Conservation (phyloP, 92 coral and sea anemone genomes). For the Umimayanthus kanabou region DNA sequence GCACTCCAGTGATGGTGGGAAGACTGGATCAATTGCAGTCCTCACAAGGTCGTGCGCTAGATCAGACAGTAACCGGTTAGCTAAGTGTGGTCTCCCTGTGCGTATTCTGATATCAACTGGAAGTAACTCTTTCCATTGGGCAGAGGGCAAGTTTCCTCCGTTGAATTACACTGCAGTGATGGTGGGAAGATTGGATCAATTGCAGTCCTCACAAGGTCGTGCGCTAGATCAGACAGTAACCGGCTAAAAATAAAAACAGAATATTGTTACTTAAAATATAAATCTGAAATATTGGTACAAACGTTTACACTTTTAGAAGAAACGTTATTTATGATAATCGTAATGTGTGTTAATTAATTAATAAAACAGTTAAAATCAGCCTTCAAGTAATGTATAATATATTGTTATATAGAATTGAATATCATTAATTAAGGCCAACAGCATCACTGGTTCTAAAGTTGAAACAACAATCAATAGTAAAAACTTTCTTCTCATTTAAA, state of each 20-base stretch:
- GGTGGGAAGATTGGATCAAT: slow-evolving; percentile 77
- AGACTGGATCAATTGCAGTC: no score
- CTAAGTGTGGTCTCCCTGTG: not conserved
- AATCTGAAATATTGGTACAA: not conserved
- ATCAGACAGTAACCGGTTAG: no score
- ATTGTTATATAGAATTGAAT: not conserved
- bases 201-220: slow-evolving; percentile 67
- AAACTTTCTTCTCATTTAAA: no score
- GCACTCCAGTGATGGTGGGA: no score
- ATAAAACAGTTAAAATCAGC: not conserved
- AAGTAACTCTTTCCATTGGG: not conserved
- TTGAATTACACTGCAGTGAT: not conserved
- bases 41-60: no score
- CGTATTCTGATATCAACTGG: not conserved
- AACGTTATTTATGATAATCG: not conserved
- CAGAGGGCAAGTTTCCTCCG: not conserved
- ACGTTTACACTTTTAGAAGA: no score
- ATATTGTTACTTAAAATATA: not conserved
- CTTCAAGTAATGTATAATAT: not conserved
- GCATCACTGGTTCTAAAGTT: not conserved
- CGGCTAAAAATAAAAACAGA: slow-evolving; percentile 42
- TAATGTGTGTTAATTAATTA: no score
- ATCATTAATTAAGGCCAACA: not conserved
- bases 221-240: slow-evolving; percentile 54
- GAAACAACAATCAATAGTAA: not conserved